Conservation (phyloP, 2,797 vertebrate genomes). For the Cercopithecus diana region DNA sequence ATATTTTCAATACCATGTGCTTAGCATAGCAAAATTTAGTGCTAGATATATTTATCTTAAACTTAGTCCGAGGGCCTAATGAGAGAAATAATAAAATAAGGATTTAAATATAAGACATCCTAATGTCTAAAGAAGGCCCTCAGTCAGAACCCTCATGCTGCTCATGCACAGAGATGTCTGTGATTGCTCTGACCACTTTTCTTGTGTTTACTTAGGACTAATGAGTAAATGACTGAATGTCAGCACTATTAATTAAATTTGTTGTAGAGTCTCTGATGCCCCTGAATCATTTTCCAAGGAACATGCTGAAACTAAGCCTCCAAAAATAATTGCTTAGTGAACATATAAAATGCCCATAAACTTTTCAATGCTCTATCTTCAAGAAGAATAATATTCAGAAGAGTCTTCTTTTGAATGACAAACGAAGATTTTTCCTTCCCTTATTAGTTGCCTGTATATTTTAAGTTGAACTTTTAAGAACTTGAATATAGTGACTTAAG, state of each 20-base stretch:
- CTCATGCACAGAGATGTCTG: background rate
- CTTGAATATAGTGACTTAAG: background rate
- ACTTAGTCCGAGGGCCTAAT: background rate
- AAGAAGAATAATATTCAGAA: background rate
- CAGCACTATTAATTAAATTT: conserved; percentile 9
- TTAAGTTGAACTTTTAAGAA: background rate
- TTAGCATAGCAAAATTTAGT: background rate
- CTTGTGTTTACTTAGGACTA: background rate
- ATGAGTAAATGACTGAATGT: conserved; percentile 34
- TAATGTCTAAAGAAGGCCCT: background rate
- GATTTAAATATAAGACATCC: background rate
- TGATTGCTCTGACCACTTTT: background rate
- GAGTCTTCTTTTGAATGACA: background rate
- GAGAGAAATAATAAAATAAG: background rate
- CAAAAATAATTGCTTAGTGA: background rate
- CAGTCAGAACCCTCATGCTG: background rate
- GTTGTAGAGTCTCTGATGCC: background rate
- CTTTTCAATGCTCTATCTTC: background rate
- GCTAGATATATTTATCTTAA: background rate
- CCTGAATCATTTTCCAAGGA: background rate
- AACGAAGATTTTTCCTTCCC: background rate
- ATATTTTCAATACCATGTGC: background rate
- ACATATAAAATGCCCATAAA: background rate
- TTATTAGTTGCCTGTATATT: background rate
- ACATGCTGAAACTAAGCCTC: conserved; percentile 1